These are phyloP conservation scores for Drosophila melanocephala DNA, from an alignment of 2,888 invertebrate species.

Conservation along the genomic window DNA sequence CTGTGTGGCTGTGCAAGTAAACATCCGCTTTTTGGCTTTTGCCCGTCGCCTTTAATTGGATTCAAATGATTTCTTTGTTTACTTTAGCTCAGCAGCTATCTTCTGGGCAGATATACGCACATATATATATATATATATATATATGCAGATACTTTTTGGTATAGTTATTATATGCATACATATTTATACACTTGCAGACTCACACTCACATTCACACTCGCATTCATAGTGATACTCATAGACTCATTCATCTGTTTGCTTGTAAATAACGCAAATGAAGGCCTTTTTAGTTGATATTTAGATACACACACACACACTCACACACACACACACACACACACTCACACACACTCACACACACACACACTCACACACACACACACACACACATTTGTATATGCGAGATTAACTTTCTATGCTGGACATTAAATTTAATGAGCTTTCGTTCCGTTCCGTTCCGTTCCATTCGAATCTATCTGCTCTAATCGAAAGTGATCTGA, in stretches of 20 bases:
- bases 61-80: conserved; percentile 76
- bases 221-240: not conserved
- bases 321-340: not conserved
- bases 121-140: conserved; percentile 15
- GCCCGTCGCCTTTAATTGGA: conserved; percentile 26
- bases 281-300: conserved; percentile 46
- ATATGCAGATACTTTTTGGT: conserved; percentile 2
- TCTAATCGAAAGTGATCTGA: conserved; percentile 30
- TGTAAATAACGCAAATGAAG: conserved; percentile 67
- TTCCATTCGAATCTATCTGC: conserved; percentile 35
- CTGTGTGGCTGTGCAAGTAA: conserved; percentile 40
- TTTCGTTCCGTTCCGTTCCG: conserved; percentile 51
- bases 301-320: conserved; percentile 17
- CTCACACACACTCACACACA: conserved; percentile 1
- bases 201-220: not conserved
- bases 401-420: conserved; percentile 41
- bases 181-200: conserved; percentile 37
- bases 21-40: conserved; percentile 56
- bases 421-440: conserved; percentile 68
- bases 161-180: conserved; percentile 33
- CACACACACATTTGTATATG: conserved; percentile 10
- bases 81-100: conserved; percentile 33
- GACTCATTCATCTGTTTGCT: conserved; percentile 48
- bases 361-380: not conserved
- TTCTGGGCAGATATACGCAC: conserved; percentile 18